Evolutionary conservation across 2,888 invertebrate species (phyloP).

Genomic region (Cinara cedri): DNA sequence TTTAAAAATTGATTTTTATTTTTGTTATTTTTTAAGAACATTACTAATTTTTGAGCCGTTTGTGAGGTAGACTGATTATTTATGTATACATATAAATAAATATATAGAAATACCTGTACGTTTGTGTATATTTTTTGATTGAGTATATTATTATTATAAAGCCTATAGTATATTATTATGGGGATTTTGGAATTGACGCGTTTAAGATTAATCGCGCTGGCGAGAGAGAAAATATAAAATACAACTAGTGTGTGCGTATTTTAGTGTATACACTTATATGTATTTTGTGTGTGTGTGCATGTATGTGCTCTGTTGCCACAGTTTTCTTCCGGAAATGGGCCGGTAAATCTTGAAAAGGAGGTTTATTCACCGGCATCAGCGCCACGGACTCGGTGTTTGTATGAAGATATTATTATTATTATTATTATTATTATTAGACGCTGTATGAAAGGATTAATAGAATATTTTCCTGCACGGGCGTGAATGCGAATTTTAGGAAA

Average conservation of each 20-base stretch:
- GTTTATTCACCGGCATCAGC: not conserved
- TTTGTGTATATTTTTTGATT: constrained; percentile 32
- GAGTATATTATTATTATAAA: no score
- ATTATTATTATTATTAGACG: no score
- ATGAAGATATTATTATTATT: not conserved
- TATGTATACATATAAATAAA: no score
- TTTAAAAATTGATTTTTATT: no score
- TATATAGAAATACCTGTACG: not conserved
- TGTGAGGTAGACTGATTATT: no score
- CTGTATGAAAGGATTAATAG: not conserved
- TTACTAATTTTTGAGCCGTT: no score
- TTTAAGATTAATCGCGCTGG: constrained; percentile 39
- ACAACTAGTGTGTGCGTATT: no score
- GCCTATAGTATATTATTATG: no score
- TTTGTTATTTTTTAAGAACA: no score
- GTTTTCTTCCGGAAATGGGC: not conserved
- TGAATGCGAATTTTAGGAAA: no score
- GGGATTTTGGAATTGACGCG: constrained; percentile 34
- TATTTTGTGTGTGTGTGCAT: not conserved
- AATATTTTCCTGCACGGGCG: not conserved
- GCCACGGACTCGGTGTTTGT: not conserved
- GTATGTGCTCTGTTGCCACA: not conserved
- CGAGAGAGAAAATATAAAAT: no score
- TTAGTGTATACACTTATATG: not conserved
- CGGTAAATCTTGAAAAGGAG: not conserved